These are phyloP conservation scores for Botia kubotai DNA, from an alignment of 2,797 vertebrate species.

Conservation along the genomic window DNA sequence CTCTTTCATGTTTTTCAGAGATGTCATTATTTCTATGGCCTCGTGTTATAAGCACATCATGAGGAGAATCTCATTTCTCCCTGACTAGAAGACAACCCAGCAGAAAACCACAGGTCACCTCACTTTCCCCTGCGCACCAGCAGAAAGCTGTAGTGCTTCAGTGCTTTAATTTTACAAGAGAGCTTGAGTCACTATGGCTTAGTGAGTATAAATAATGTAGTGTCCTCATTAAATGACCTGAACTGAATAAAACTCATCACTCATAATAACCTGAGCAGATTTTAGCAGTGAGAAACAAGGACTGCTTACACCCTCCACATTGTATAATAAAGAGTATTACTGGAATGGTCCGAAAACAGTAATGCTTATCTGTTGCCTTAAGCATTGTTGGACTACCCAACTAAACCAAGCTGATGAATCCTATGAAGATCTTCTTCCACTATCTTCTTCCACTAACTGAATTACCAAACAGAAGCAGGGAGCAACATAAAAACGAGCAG, in stretches of 20 bases:
- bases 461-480: not conserved
- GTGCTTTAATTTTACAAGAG: not conserved
- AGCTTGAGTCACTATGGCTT: constrained; percentile 6
- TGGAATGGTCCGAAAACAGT: not conserved
- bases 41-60: too few species aligned
- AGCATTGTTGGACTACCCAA: not conserved
- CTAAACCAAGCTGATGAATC: constrained; percentile 1
- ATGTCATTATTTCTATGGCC: too few species aligned
- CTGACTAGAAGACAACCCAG: too few species aligned
- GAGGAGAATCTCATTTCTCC: too few species aligned
- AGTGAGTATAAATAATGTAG: constrained; percentile 31
- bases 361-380: not conserved
- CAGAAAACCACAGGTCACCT: too few species aligned
- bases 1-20: too few species aligned
- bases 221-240: constrained; percentile 21
- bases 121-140: not conserved
- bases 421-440: not conserved
- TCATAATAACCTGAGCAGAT: not conserved
- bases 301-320: not conserved
- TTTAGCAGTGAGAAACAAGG: not conserved
- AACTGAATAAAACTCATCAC: not conserved
- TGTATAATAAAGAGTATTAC: not conserved
- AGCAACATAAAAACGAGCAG: constrained; percentile 3
- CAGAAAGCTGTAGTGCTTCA: not conserved
- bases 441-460: not conserved